These are phyloP conservation scores for Odontomyia ornata DNA, from an alignment of 2,888 invertebrate genomes.

Conservation along the genomic window DNA sequence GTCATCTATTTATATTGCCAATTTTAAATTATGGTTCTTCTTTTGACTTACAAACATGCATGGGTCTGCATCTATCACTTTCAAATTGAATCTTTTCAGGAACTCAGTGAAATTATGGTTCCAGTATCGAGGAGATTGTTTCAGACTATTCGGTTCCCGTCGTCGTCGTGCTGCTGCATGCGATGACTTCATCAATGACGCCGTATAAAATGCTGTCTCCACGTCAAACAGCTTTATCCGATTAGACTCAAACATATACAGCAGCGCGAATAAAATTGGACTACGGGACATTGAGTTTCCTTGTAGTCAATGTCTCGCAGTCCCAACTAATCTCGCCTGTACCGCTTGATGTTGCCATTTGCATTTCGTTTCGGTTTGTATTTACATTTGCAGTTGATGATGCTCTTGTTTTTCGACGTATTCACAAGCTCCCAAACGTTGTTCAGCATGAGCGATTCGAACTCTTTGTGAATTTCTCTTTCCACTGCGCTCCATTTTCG, in stretches of 20 bases:
- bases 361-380: background rate
- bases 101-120: background rate
- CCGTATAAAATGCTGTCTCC: background rate
- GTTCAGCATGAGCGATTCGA: background rate
- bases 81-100: no score
- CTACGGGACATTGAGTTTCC: background rate
- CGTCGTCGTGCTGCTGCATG: background rate
- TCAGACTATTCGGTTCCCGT: background rate
- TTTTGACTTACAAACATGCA: no score
- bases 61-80: no score
- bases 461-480: background rate
- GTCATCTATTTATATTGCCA: no score
- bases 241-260: background rate
- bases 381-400: background rate
- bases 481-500: background rate
- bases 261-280: background rate
- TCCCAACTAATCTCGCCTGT: background rate
- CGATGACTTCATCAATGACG: background rate
- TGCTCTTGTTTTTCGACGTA: background rate
- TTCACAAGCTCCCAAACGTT: background rate
- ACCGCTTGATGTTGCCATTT: background rate
- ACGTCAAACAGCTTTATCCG: background rate
- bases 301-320: background rate
- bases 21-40: no score
- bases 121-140: background rate